phyloP scores from a whole-genome alignment of 2,888 invertebrate genomes.

The Netelia fuscicornis region DNA sequence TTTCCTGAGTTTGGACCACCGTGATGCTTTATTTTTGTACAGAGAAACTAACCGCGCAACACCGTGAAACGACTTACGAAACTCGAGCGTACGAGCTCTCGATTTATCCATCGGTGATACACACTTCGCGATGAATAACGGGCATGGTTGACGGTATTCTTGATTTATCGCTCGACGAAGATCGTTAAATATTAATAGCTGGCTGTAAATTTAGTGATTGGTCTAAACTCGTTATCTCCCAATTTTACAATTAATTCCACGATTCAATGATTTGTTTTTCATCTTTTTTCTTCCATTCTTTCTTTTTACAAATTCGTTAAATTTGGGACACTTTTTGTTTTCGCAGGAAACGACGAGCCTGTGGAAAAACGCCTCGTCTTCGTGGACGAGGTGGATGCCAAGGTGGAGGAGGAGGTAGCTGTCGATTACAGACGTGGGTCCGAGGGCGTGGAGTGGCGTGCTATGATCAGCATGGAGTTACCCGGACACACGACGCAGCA shows the following conservation, averaged over 20 bases:
- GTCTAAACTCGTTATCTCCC: not conserved
- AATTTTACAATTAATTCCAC: not conserved
- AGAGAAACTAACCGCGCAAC: not conserved
- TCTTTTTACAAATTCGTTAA: not conserved
- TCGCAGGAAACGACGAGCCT: constrained; percentile 56
- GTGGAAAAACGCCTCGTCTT: constrained; percentile 77
- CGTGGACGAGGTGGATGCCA: constrained; percentile 77
- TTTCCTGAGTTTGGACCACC: constrained; percentile 46
- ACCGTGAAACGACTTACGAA: constrained; percentile 34
- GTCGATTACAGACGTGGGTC: constrained; percentile 76
- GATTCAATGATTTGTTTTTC: not conserved
- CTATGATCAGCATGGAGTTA: constrained; percentile 84
- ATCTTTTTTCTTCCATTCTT: constrained; percentile 10
- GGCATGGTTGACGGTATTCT: not conserved
- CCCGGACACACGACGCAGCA: constrained; percentile 82
- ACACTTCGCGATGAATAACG: not conserved
- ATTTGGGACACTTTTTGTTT: constrained; percentile 30
- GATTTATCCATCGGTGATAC: constrained; percentile 20
- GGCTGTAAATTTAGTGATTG: constrained; percentile 31
- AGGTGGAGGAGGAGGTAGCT: constrained; percentile 74
- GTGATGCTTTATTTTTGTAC: constrained; percentile 49
- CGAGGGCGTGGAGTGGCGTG: constrained; percentile 79
- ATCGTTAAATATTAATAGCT: constrained; percentile 34
- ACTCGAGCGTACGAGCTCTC: constrained; percentile 10
- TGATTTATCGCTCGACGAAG: constrained; percentile 35